Conservation (phyloP, 2,113 vertebrate genomes). For the Corythornis madagascariensis region DNA sequence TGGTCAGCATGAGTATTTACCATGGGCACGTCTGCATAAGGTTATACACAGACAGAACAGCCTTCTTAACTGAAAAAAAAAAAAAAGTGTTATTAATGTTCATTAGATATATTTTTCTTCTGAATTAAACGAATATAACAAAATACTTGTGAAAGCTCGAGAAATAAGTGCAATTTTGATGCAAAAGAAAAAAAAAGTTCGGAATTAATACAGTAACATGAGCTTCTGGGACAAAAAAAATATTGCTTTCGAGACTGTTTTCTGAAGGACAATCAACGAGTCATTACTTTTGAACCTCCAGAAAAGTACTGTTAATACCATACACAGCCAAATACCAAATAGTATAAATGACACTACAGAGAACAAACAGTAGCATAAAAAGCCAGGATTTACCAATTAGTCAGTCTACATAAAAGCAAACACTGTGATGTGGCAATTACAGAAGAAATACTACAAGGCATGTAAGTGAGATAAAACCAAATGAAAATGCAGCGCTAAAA, state of each 20-base stretch:
- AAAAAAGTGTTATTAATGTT: not conserved
- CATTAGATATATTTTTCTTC: constrained; percentile 60
- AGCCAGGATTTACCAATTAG: constrained; percentile 48
- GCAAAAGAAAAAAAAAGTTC: constrained; percentile 1
- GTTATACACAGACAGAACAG: constrained; percentile 62
- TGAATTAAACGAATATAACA: constrained; percentile 51
- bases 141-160: constrained; percentile 49
- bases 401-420: constrained; percentile 32
- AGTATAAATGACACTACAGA: constrained; percentile 57
- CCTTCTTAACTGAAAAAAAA: not conserved
- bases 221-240: constrained; percentile 17
- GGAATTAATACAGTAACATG: constrained; percentile 26
- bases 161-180: constrained; percentile 28
- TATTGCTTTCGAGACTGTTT: constrained; percentile 28
- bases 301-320: constrained; percentile 32
- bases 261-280: constrained; percentile 45
- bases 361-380: constrained; percentile 25
- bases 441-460: constrained; percentile 4
- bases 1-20: constrained; percentile 53
- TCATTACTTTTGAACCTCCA: constrained; percentile 51
- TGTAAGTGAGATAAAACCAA: constrained; percentile 23
- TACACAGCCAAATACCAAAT: constrained; percentile 5
- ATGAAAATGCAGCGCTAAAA: not conserved
- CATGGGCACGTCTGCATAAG: constrained; percentile 66
- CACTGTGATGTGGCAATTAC: constrained; percentile 55